phyloP scores from a whole-genome alignment of 2,888 invertebrate genomes.

The Antitype chi region DNA sequence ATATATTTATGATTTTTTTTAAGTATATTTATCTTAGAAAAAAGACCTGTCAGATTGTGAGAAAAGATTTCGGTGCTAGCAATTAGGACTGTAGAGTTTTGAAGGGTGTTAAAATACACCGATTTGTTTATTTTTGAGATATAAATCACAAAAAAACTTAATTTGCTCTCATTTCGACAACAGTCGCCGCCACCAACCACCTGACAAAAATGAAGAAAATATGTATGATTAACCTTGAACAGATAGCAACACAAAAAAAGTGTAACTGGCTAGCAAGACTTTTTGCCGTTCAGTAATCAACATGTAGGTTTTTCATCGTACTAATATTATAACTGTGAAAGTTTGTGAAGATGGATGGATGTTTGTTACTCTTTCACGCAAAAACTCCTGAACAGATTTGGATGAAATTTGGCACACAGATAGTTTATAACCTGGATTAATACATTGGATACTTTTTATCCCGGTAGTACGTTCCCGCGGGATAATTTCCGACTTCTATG shows the following conservation, averaged over 20 bases:
- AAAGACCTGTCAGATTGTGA: conserved; percentile 3
- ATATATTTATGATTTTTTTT: conserved; percentile 45
- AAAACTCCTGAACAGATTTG: no score
- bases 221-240: conserved; percentile 1
- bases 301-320: conserved; percentile 16
- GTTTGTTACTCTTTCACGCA: no score
- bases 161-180: not conserved
- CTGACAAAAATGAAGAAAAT: conserved; percentile 15
- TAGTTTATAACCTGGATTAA: no score
- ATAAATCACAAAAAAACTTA: not conserved
- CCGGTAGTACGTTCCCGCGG: no score
- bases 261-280: conserved; percentile 3
- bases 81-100: conserved; percentile 8
- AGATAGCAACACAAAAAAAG: not conserved
- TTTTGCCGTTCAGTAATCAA: conserved; percentile 21
- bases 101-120: conserved; percentile 2
- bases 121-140: conserved; percentile 7
- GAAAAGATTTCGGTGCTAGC: conserved; percentile 22
- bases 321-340: no score
- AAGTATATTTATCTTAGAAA: conserved; percentile 36
- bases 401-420: no score
- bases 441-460: no score
- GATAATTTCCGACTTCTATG: no score
- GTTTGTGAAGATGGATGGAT: no score
- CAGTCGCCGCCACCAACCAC: not conserved